Conservation (phyloP, 2,888 invertebrate genomes). For the Cantharis nigra region DNA sequence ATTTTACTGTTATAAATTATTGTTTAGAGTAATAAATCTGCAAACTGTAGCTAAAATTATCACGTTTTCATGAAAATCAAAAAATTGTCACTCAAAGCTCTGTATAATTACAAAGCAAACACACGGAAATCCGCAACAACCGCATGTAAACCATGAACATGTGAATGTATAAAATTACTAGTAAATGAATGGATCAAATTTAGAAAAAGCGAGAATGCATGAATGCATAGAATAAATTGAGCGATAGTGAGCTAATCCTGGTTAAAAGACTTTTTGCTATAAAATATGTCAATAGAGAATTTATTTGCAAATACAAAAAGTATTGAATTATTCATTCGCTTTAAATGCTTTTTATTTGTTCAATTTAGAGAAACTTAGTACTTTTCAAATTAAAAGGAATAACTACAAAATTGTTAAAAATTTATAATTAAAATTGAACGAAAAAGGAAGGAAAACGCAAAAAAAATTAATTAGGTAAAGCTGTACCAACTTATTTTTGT, state of each 20-base stretch:
- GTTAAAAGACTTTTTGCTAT: conserved; percentile 18
- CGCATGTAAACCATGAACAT: conserved; percentile 25
- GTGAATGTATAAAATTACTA: conserved; percentile 27
- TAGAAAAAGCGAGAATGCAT: conserved; percentile 29
- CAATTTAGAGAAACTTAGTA: background rate
- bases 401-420: background rate
- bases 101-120: conserved; percentile 21
- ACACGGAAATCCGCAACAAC: conserved; percentile 15
- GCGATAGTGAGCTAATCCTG: conserved; percentile 34
- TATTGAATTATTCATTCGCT: background rate
- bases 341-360: background rate
- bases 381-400: background rate
- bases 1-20: background rate
- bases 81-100: conserved; percentile 1
- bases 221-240: conserved; percentile 32
- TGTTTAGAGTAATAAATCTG: background rate
- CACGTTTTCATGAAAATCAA: background rate
- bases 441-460: background rate
- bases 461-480: background rate
- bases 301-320: background rate
- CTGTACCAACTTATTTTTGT: background rate
- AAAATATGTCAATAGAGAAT: conserved; percentile 7
- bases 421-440: background rate
- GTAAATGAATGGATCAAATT: conserved; percentile 16
- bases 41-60: background rate